Conservation (phyloP, 2,888 invertebrate genomes). For the Acanthosoma haemorrhoidale region DNA sequence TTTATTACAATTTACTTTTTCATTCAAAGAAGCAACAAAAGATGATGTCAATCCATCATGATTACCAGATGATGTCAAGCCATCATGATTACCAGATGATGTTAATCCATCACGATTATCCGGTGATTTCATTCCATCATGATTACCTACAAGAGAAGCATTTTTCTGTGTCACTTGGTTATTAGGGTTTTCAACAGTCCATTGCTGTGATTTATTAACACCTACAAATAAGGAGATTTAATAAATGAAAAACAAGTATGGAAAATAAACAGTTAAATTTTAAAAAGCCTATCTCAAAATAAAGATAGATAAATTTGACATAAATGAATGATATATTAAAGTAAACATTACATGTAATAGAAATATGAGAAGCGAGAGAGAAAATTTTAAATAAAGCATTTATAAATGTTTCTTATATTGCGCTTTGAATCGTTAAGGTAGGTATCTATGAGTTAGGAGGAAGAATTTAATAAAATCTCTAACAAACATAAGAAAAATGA, state of each 20-base stretch:
- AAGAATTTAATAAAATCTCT: too few relatives aligned
- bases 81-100: constrained; percentile 8
- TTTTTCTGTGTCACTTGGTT: not conserved
- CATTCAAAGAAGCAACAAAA: constrained; percentile 11
- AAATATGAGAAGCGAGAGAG: too few relatives aligned
- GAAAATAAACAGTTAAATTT: too few relatives aligned
- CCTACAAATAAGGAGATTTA: constrained; percentile 4
- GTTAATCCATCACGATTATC: too few relatives aligned
- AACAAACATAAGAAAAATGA: too few relatives aligned
- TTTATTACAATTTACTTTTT: not conserved
- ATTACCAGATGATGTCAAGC: not conserved
- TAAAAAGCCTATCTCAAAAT: too few relatives aligned
- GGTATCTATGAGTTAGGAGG: too few relatives aligned
- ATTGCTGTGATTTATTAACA: constrained; percentile 8
- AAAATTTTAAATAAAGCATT: not conserved
- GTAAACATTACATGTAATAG: too few relatives aligned
- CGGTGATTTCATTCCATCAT: constrained; percentile 2
- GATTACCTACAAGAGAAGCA: not conserved
- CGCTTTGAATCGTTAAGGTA: not conserved
- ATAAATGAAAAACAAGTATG: not conserved
- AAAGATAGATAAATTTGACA: too few relatives aligned
- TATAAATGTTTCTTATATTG: not conserved
- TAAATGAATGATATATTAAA: too few relatives aligned
- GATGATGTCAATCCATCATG: not conserved
- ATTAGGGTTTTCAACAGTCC: constrained; percentile 1